Evolutionary conservation across 2,888 invertebrate species (phyloP).

Genomic region (Mantis religiosa): DNA sequence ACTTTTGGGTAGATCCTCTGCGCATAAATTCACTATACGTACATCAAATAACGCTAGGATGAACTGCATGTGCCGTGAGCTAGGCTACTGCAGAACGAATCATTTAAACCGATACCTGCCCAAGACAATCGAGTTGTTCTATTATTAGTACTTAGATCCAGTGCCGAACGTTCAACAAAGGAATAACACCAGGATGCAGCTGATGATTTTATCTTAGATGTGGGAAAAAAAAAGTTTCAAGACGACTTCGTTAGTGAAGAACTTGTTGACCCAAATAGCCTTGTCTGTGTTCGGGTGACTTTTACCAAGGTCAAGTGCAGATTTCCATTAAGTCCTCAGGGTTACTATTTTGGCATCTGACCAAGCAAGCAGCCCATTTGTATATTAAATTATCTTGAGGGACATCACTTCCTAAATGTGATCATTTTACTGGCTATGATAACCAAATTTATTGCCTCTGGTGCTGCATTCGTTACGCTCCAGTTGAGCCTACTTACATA

Average conservation of each 20-base stretch:
- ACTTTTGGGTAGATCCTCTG: no score
- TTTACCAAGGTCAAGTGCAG: background rate
- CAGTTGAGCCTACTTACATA: background rate
- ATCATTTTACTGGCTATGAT: background rate
- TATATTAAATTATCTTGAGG: background rate
- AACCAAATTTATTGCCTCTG: background rate
- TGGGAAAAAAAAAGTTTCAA: no score
- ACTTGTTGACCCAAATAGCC: background rate
- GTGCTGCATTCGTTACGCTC: background rate
- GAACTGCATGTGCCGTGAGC: no score
- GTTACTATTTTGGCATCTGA: background rate
- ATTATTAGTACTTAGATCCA: no score
- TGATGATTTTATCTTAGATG: no score
- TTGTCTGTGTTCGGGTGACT: background rate
- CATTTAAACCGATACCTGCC: no score
- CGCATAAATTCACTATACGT: no score
- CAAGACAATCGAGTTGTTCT: no score
- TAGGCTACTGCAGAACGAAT: no score
- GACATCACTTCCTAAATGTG: background rate
- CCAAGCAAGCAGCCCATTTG: background rate
- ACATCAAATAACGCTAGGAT: no score
- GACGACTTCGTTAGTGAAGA: background rate
- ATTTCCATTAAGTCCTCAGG: background rate
- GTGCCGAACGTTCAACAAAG: no score
- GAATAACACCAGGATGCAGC: no score